Conservation (phyloP, 2,888 invertebrate genomes). For the Caenorhabditis wallacei region DNA sequence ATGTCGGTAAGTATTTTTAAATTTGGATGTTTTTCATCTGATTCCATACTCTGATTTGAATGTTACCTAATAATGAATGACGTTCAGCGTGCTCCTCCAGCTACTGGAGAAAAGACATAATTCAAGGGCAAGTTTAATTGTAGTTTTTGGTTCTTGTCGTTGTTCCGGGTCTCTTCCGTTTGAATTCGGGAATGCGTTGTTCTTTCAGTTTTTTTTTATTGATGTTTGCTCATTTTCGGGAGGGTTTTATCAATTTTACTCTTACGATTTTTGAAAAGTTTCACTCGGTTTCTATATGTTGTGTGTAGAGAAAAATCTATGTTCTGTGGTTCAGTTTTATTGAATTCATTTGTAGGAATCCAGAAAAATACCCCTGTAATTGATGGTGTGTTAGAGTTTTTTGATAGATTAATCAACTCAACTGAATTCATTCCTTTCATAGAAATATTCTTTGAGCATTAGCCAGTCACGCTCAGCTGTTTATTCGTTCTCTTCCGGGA, state of each 20-base stretch:
- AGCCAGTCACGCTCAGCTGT: slow-evolving; percentile 8
- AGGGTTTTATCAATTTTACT: slow-evolving; percentile 4
- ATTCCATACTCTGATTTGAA: no score
- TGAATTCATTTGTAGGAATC: background rate
- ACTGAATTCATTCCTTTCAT: background rate
- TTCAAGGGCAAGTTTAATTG: slow-evolving; percentile 52
- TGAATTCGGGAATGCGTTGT: background rate
- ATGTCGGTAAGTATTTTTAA: slow-evolving; percentile 76
- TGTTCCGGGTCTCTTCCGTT: slow-evolving; percentile 8
- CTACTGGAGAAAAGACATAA: slow-evolving; percentile 61
- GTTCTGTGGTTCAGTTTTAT: background rate
- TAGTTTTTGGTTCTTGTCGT: slow-evolving; percentile 13
- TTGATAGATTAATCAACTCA: no score
- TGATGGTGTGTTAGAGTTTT: no score
- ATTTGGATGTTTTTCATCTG: background rate
- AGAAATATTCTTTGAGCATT: background rate
- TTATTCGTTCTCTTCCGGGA: slow-evolving; percentile 6
- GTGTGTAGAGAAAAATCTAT: slow-evolving; percentile 1
- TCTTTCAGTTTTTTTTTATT: background rate
- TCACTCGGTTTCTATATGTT: slow-evolving; percentile 28
- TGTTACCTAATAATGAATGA: background rate
- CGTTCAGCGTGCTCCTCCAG: slow-evolving; percentile 72
- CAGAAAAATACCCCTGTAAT: no score
- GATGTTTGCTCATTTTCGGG: no score
- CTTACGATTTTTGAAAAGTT: background rate